Base-by-base conservation (phyloP, 2,797 vertebrate genomes). In the Sebastes trivittatus region DNA sequence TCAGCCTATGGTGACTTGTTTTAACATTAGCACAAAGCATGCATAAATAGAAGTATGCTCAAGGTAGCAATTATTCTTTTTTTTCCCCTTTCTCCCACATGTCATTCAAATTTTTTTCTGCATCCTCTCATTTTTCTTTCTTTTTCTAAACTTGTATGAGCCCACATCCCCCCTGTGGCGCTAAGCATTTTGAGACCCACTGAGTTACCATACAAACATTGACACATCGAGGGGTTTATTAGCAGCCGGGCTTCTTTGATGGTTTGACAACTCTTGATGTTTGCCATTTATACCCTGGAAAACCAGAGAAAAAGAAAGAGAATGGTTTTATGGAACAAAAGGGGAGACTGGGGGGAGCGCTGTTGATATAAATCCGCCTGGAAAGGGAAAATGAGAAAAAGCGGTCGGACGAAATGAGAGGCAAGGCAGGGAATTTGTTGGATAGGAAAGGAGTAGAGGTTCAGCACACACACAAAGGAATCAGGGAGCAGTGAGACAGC, bases 261-360 rank as follows among this genome's bases (percentile, higher is more conserved):
- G 78, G 72, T 79, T 61, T 54, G 86, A 85, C 80, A 83, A 78
- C 65, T 81, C 84, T 86, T 69, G 77, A 88, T 89, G 86, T 87
- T 83, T 81, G 87, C 80, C 81, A 84, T 91, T 93, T 86, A 91
- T 83, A 92, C 77, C 56, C 65, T 38, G 34, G 36, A 86, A 90
- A 88, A 80, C 80, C 80, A 78, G 27, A 14, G 78, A 77, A 81
- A 81, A 61, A 62, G 68, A 85, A 76, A 62, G 60, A 62, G 34
- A 63, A 72, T 32, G 25, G 34, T 56, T 64, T 72, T 61, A 69
- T 70, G 70, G 81, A 90, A 87, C 66, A 84, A 86, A 86, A 69
- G 65, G 13, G 13, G 67, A 77, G 80, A 77, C 23, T 68, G 67
- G 75, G 71, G 42, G 72, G 66, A 81, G 70, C 2, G 2, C 60